Percentiles rank a stretch among this genome's conserved stretches.
Conservation (phyloP, 1,140 invertebrate genomes). For the Aphelenchoides fujianensis region DNA sequence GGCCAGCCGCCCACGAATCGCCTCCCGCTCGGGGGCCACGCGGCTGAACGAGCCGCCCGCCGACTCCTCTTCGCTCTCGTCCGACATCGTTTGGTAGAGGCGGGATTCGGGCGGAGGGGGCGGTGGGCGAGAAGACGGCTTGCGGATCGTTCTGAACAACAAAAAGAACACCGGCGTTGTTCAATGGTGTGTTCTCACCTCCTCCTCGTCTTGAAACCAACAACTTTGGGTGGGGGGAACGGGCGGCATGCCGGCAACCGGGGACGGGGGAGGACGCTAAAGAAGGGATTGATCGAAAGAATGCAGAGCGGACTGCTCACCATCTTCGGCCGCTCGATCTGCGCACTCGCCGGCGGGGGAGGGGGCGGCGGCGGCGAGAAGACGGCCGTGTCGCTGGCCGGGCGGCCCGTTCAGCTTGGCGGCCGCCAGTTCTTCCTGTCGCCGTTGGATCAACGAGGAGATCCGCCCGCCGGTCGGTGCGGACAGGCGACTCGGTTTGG, state of each 20-base stretch:
- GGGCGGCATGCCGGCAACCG: too few relatives aligned
- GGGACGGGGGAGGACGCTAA: too few relatives aligned
- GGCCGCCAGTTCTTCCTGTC: constrained; percentile 9
- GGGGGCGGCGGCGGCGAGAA: constrained; percentile 15
- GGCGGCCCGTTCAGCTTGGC: constrained; percentile 24
- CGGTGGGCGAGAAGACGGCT: constrained; percentile 29
- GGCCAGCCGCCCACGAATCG: constrained; percentile 2
- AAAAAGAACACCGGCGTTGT: too few relatives aligned
- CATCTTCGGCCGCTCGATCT: not conserved
- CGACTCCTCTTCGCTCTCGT: constrained; percentile 20
- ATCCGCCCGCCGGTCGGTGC: not conserved
- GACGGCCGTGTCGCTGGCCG: too few relatives aligned
- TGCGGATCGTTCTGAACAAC: constrained; percentile 24
- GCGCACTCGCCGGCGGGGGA: not conserved
- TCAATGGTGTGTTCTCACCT: too few relatives aligned
- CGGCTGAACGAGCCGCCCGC: constrained; percentile 4
- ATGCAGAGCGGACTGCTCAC: too few relatives aligned
- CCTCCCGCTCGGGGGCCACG: constrained; percentile 17
- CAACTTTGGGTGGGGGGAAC: too few relatives aligned
- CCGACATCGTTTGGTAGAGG: constrained; percentile 23
- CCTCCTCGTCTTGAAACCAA: too few relatives aligned
- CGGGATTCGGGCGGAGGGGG: constrained; percentile 27
- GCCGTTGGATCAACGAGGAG: constrained; percentile 14
- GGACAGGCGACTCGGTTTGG: constrained; percentile 22
- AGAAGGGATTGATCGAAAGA: too few relatives aligned